Conservation (phyloP, 53 echinoderm and acorn worm species). For the Apostichopus leukothele region DNA sequence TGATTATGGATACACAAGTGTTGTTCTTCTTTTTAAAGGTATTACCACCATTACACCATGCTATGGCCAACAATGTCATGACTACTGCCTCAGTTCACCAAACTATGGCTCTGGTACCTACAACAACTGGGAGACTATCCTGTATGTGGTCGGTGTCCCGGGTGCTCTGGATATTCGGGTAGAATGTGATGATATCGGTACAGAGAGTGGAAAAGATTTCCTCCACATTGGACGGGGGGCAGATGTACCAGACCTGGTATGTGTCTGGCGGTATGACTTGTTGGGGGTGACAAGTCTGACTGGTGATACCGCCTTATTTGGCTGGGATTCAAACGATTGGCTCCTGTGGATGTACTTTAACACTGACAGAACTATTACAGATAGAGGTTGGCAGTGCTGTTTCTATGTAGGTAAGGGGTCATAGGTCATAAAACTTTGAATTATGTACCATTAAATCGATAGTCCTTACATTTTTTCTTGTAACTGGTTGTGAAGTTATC, state of each 20-base stretch:
- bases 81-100: slow-evolving; percentile 19
- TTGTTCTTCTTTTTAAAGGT: background rate
- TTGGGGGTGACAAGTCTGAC: background rate
- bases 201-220: slow-evolving; percentile 36
- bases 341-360: slow-evolving; percentile 42
- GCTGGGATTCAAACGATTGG: slow-evolving; percentile 36
- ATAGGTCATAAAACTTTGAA: too few relatives aligned
- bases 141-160: slow-evolving; percentile 33
- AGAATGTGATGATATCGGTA: slow-evolving; percentile 22
- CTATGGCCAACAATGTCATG: slow-evolving; percentile 37
- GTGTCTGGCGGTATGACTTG: slow-evolving; percentile 44
- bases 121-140: slow-evolving; percentile 33
- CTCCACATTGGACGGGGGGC: slow-evolving; percentile 31
- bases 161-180: slow-evolving; percentile 16
- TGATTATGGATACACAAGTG: background rate
- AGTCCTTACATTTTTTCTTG: too few relatives aligned
- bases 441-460: too few relatives aligned
- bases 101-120: slow-evolving; percentile 26
- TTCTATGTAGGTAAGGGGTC: slow-evolving; percentile 38
- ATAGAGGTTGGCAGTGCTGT: slow-evolving; percentile 39
- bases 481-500: too few relatives aligned
- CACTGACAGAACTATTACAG: slow-evolving; percentile 30
- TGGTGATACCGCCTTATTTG: slow-evolving; percentile 2
- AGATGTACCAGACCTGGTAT: slow-evolving; percentile 36
- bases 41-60: slow-evolving; percentile 29